Base-by-base conservation (phyloP, 2,888 invertebrate species). In the Drosophila robusta region DNA sequence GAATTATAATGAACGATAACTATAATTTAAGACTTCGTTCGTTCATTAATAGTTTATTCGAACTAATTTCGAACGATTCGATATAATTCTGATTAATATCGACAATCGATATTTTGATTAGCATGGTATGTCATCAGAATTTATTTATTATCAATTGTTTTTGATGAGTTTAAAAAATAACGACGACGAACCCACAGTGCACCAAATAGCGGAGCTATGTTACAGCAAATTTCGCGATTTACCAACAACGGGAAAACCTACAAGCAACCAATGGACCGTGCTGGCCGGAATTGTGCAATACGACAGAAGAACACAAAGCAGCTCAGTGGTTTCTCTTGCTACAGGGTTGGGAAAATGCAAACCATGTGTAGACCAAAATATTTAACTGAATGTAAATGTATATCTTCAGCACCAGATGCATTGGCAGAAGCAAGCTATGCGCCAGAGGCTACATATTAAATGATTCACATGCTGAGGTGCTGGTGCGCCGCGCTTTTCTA, bases 401-500 rank as follows among this genome's bases (percentile, higher is more conserved):
- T 44, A 58, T 52, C n/a, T 18, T 97, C 3, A 98, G 98, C 0
- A 96, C 98, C 0, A 98, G 98, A 93, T 98, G 98, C 91, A 94
- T 98, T 71, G 98, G 98, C 1, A 93, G 94, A 60, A 92, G 93
- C 3, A 94, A 95, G 90, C 93, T 96, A 93, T 95, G 95, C 55
- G 86, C 93, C 2, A 91, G 90, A 29, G 98, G 98, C 1, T 94
- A 94, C 80, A 93, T 96, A 67, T 87, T 99, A 12, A 97, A 97
- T 90, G 98, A 99, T 91, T 97, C 97, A 39, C 98, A 99, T 93
- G 98, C 98, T 1, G 98, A 99, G 93, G 94, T 98, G 24, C 93
- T 98, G 52, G 96, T 97, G 6, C 94, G 98, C 78, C 93, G 98
- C 80, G 96, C 95, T 0, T 96, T 98, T 87, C 80, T 98, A 22